Evolutionary conservation across 2,113 vertebrate genomes (phyloP).

Genomic region (Vidua macroura): DNA sequence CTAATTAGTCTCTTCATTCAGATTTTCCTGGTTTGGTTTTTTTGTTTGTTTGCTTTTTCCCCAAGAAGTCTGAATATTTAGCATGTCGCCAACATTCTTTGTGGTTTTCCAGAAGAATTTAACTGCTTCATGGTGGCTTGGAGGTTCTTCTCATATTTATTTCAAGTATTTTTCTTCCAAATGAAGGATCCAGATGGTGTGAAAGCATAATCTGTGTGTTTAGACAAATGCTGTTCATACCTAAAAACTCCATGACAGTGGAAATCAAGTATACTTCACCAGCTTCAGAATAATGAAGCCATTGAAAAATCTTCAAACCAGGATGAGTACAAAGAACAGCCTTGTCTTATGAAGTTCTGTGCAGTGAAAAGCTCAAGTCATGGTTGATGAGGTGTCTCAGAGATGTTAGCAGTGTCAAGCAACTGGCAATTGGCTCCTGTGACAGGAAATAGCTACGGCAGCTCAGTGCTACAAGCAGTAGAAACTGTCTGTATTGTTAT

Average conservation of each 20-base stretch:
- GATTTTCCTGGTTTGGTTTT: background rate
- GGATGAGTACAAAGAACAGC: constrained; percentile 20
- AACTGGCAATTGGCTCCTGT: constrained; percentile 22
- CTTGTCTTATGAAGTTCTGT: constrained; percentile 7
- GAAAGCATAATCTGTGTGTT: background rate
- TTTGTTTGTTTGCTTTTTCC: background rate
- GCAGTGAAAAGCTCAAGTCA: background rate
- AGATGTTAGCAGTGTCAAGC: constrained; percentile 8
- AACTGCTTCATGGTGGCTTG: constrained; percentile 5
- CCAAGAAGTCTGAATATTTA: constrained; percentile 7
- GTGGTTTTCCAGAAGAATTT: constrained; percentile 34
- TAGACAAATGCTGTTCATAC: background rate
- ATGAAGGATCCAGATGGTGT: background rate
- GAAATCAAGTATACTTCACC: background rate
- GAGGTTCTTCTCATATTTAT: background rate
- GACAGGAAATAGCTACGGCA: constrained; percentile 20
- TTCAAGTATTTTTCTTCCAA: background rate
- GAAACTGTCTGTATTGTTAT: background rate
- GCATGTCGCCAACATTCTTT: background rate
- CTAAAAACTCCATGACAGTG: background rate
- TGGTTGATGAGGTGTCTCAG: constrained; percentile 25
- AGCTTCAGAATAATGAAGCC: constrained; percentile 4
- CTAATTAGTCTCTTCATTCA: constrained; percentile 30
- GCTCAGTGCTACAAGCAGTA: background rate
- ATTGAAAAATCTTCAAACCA: constrained; percentile 27